Base-by-base conservation (phyloP, 1,140 invertebrate species). In the Drosophila kepulauana region DNA sequence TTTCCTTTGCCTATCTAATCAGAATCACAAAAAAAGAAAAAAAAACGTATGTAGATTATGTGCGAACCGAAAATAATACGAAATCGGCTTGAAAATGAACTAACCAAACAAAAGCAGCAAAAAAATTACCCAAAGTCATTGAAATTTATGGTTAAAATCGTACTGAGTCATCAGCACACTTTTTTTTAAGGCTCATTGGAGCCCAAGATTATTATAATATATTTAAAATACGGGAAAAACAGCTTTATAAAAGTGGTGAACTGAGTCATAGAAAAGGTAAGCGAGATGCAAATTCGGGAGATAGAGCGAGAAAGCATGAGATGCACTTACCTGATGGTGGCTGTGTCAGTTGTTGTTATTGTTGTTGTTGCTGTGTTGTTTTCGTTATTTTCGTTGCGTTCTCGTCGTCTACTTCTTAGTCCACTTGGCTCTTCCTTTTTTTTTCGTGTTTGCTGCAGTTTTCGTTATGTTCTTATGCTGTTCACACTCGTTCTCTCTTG, bases 1-100 rank as follows among this genome's bases (percentile, higher is more conserved):
- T 20, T 25, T 25, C 0, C 20, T 41, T 41, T 41, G 54, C 62
- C 66, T 88, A 88, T 87, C 82, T 87, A 77, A 87, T 87, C 84
- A 88, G 66, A 62, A 46, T 20, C 13, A 35, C 43, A 2, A 46
- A 35, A 63, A 54, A 63, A 51, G 45, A 2, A 46, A 35, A 63
- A 54, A 63, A 58, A 43, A 25, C 15, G 6, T 33, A 33, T 56
- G 51, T 54, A 56, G 62, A 65, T 64, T 64, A 64, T 15, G 35
- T 38, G 28, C 45, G 46, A 57, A 56, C 16, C 35, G 30, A 49
- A 48, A 67, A 74, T 63, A 52, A n/a, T 35, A 38, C 2, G 8
- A 15, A 35, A 35, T 35, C 28, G 1, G 7, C 5, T 35, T 35
- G 33, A 38, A 11, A 33, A 45, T 10, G 20, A 35, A 33, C 30